These are phyloP conservation scores for Dipodomys stephensi DNA, from an alignment of 2,113 vertebrate species.

Conservation along the genomic window DNA sequence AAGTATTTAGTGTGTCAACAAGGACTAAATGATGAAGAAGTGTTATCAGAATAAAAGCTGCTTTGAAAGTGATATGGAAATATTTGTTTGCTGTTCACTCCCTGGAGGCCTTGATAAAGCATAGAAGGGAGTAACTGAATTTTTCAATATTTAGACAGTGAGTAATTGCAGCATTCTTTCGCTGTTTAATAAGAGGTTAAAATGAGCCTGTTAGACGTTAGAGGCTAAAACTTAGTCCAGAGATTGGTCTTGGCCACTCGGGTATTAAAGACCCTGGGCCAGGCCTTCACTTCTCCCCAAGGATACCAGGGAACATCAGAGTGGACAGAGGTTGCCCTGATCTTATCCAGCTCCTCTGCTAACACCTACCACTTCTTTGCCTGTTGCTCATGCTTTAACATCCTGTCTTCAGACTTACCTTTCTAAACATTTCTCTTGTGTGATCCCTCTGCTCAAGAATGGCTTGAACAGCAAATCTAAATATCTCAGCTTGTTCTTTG, in stretches of 20 bases:
- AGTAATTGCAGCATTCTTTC: slow-evolving; percentile 60
- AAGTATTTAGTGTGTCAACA: slow-evolving; percentile 61
- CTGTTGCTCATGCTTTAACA: not conserved
- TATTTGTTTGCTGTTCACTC: slow-evolving; percentile 56
- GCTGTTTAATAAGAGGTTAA: slow-evolving; percentile 57
- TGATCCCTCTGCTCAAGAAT: slow-evolving; percentile 1
- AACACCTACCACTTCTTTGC: not conserved
- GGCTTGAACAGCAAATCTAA: not conserved
- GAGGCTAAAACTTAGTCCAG: not conserved
- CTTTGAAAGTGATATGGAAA: slow-evolving; percentile 70
- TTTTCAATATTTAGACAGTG: slow-evolving; percentile 63
- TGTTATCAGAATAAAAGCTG: slow-evolving; percentile 65
- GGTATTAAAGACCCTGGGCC: not conserved
- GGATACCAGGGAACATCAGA: not conserved
- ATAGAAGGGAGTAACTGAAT: slow-evolving; percentile 54
- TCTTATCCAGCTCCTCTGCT: not conserved
- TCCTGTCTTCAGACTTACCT: not conserved
- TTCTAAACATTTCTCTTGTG: not conserved
- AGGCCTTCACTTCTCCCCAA: not conserved
- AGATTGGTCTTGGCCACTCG: not conserved
- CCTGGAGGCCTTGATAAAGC: slow-evolving; percentile 33
- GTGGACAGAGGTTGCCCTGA: not conserved
- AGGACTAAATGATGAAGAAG: slow-evolving; percentile 56
- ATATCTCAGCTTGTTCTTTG: not conserved
- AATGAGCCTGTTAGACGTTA: not conserved